Evolutionary conservation across 2,113 vertebrate genomes (phyloP).

Genomic region (Recurvirostra avosetta): DNA sequence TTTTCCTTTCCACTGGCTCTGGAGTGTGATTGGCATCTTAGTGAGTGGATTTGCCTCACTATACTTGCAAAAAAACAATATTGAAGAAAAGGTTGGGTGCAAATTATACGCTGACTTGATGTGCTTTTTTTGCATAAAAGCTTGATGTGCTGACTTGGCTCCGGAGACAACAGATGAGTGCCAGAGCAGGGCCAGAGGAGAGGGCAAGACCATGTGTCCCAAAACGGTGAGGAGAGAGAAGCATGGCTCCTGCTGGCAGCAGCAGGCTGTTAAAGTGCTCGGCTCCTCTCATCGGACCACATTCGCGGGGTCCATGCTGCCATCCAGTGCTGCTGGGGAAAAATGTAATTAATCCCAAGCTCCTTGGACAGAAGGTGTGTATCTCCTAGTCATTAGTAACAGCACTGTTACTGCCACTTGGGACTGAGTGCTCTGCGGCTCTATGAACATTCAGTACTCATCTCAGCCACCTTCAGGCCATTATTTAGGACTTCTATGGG

Average conservation of each 20-base stretch:
- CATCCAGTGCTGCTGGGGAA: not conserved
- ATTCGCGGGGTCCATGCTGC: not conserved
- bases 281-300: fast-evolving
- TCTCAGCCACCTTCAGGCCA: not conserved
- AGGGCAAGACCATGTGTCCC: not conserved
- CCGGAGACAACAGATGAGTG: too few species aligned
- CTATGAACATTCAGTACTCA: not conserved
- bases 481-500: not conserved
- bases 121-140: not conserved
- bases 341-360: not conserved
- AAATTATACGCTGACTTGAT: not conserved
- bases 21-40: not conserved
- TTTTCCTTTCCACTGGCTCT: not conserved
- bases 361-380: not conserved
- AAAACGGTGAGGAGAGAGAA: not conserved
- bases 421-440: not conserved
- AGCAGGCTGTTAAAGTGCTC: not conserved
- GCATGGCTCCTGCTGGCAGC: not conserved
- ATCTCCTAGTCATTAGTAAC: not conserved
- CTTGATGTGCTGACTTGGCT: not conserved
- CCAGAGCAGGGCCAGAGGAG: not conserved
- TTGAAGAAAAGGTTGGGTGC: not conserved
- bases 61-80: not conserved
- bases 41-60: not conserved
- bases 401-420: fast-evolving